These are phyloP conservation scores for Oplegnathus fasciatus DNA, from an alignment of 2,113 vertebrate genomes.

Conservation along the genomic window DNA sequence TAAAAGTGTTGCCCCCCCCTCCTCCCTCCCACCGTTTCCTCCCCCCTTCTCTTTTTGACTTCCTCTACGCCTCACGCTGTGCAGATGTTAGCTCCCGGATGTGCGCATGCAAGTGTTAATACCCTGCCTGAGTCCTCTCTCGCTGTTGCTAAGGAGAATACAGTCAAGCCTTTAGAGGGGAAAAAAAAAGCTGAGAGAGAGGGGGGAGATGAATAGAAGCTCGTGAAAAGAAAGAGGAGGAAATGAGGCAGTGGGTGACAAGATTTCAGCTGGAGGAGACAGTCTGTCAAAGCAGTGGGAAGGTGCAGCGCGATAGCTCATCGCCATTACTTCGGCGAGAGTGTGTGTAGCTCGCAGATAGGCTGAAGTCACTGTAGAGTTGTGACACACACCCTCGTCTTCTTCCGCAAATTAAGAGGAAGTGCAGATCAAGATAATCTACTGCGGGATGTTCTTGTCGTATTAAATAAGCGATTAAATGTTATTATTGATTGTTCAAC, in stretches of 20 bases:
- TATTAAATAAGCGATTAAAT: background rate
- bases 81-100: slow-evolving; percentile 77
- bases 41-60: slow-evolving; percentile 32
- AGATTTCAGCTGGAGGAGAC: slow-evolving; percentile 70
- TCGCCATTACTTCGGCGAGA: slow-evolving; percentile 33
- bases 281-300: slow-evolving; percentile 62
- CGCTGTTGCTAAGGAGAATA: slow-evolving; percentile 84
- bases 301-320: slow-evolving; percentile 47
- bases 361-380: slow-evolving; percentile 4
- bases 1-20: slow-evolving; percentile 1
- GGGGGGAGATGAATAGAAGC: slow-evolving; percentile 43
- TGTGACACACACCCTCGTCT: slow-evolving; percentile 26
- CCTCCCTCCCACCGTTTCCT: background rate
- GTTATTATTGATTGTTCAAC: background rate
- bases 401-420: slow-evolving; percentile 26
- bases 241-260: slow-evolving; percentile 72
- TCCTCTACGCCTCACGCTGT: slow-evolving; percentile 51
- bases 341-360: background rate
- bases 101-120: slow-evolving; percentile 68
- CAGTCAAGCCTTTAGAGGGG: slow-evolving; percentile 54
- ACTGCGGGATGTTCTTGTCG: background rate
- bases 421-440: slow-evolving; percentile 14
- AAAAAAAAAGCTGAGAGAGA: background rate
- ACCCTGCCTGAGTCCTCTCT: slow-evolving; percentile 58
- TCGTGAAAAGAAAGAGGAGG: slow-evolving; percentile 65